phyloP scores from a whole-genome alignment of 1,140 invertebrate species.

The Aphaenogaster rudis region DNA sequence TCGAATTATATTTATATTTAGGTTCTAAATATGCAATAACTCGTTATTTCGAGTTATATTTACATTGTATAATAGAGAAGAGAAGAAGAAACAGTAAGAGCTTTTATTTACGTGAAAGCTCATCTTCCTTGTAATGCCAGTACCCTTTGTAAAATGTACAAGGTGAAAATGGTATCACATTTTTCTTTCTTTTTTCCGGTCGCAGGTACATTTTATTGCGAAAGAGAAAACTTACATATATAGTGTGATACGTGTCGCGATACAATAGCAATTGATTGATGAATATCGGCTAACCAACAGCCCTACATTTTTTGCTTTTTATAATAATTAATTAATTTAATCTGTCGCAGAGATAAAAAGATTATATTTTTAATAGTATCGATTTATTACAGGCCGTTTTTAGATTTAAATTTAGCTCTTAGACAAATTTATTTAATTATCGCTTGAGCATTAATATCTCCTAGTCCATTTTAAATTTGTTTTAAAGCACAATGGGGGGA shows the following conservation, averaged over 20 bases:
- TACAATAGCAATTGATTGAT: neutral
- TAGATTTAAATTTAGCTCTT: neutral
- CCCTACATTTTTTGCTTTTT: neutral
- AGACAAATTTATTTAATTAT: neutral
- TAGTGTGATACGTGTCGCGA: neutral
- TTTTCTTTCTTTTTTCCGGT: constrained; percentile 40
- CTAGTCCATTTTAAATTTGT: no score
- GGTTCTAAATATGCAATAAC: neutral
- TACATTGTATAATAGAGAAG: neutral
- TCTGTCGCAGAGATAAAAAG: neutral
- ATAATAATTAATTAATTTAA: constrained; percentile 21
- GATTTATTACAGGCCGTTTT: neutral
- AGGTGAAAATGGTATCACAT: constrained; percentile 35
- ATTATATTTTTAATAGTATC: neutral
- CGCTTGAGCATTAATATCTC: neutral
- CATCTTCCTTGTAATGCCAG: constrained; percentile 44
- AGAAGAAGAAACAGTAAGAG: constrained; percentile 27
- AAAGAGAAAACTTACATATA: neutral
- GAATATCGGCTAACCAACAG: neutral
- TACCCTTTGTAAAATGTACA: constrained; percentile 36
- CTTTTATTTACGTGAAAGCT: constrained; percentile 32
- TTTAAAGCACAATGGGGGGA: no score
- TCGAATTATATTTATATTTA: no score
- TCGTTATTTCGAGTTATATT: neutral
- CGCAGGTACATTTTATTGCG: constrained; percentile 3